These are phyloP conservation scores for Graphium colonna DNA, from an alignment of 2,888 invertebrate genomes.

Conservation along the genomic window DNA sequence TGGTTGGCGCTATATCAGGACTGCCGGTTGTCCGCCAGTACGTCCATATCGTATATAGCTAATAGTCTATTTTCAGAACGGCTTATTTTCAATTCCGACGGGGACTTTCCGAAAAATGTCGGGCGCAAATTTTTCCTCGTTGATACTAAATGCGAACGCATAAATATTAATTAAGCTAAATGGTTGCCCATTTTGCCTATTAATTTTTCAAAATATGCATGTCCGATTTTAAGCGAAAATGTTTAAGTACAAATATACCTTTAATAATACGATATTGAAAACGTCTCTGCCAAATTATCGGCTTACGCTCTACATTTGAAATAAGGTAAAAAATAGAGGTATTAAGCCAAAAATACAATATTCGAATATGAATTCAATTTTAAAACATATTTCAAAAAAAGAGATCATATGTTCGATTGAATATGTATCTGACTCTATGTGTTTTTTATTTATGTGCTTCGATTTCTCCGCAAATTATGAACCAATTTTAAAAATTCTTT, in stretches of 20 bases:
- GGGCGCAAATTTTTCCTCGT: conserved; percentile 22
- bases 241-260: not conserved
- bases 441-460: too few relatives aligned
- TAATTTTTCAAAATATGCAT: not conserved
- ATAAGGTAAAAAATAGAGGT: too few relatives aligned
- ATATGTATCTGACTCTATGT: too few relatives aligned
- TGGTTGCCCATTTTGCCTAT: not conserved
- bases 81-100: conserved; percentile 75
- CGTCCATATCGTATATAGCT: conserved; percentile 44
- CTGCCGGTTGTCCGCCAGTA: conserved; percentile 49
- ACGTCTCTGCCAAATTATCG: not conserved
- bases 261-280: not conserved
- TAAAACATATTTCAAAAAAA: too few relatives aligned
- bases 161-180: not conserved
- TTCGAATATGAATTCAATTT: too few relatives aligned
- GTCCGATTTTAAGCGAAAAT: not conserved
- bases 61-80: conserved; percentile 62
- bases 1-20: conserved; percentile 71
- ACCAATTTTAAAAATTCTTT: too few relatives aligned
- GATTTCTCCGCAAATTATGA: too few relatives aligned
- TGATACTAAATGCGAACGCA: not conserved
- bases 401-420: too few relatives aligned
- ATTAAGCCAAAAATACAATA: too few relatives aligned
- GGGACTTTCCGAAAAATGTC: conserved; percentile 42
- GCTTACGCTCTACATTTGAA: too few relatives aligned